Percentiles rank a stretch among this genome's conserved stretches.
phyloP scores from a whole-genome alignment of 2,113 vertebrate genomes.

The Sinocyclocheilus anophthalmus region DNA sequence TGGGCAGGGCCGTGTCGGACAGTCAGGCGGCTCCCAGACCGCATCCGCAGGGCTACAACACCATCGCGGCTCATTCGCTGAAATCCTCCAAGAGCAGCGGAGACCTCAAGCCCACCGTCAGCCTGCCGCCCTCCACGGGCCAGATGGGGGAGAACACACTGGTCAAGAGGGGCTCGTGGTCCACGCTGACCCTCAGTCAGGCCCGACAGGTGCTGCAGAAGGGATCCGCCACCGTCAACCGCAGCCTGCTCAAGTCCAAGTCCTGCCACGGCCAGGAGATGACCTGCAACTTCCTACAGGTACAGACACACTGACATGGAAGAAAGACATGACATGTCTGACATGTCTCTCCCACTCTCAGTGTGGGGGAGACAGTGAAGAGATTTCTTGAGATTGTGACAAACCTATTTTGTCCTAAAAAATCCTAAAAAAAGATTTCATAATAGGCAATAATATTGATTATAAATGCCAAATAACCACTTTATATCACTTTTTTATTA shows the following conservation, averaged over 20 bases:
- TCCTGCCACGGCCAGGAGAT: conserved; percentile 92
- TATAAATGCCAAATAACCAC: background rate
- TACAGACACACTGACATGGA: conserved; percentile 56
- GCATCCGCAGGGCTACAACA: conserved; percentile 88
- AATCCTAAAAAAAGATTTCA: background rate
- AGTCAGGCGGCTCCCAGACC: conserved; percentile 75
- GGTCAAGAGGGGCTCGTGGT: conserved; percentile 92
- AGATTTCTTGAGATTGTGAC: background rate
- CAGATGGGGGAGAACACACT: conserved; percentile 33
- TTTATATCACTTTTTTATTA: background rate
- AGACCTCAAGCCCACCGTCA: conserved; percentile 75
- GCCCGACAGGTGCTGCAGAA: conserved; percentile 94
- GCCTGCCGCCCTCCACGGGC: conserved; percentile 49
- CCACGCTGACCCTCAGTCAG: conserved; percentile 92
- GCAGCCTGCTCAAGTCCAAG: conserved; percentile 94
- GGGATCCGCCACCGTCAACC: conserved; percentile 92
- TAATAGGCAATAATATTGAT: background rate
- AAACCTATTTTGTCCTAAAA: background rate
- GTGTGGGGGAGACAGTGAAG: background rate
- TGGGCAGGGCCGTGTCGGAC: conserved; percentile 75
- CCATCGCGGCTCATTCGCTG: conserved; percentile 89
- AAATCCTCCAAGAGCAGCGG: conserved; percentile 92
- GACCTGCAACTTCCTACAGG: conserved; percentile 94
- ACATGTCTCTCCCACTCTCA: no score
- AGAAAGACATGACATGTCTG: background rate